Conservation (phyloP, 2,888 invertebrate genomes). For the Mimas tiliae region DNA sequence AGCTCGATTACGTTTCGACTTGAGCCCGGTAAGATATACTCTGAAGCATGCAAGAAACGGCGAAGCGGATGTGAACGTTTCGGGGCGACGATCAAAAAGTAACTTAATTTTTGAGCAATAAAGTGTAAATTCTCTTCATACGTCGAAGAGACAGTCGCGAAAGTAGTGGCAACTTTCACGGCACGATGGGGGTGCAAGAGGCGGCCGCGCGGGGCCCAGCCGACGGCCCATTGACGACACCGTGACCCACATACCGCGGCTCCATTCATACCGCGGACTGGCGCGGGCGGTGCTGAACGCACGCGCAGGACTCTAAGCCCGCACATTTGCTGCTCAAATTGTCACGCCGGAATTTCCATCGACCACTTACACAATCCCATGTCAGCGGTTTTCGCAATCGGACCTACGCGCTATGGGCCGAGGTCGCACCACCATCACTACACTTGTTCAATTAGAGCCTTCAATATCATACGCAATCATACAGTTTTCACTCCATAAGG, state of each 20-base stretch:
- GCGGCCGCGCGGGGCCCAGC: slow-evolving; percentile 74
- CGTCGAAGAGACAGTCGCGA: slow-evolving; percentile 71
- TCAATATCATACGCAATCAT: slow-evolving; percentile 63
- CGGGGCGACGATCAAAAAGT: slow-evolving; percentile 65
- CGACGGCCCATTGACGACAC: slow-evolving; percentile 83
- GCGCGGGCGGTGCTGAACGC: slow-evolving; percentile 54
- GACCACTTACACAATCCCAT: slow-evolving; percentile 72
- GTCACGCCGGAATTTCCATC: slow-evolving; percentile 76
- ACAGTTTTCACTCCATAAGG: slow-evolving; percentile 38
- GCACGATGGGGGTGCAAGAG: slow-evolving; percentile 77
- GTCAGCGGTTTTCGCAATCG: slow-evolving; percentile 71
- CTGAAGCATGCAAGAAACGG: slow-evolving; percentile 71
- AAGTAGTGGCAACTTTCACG: slow-evolving; percentile 84
- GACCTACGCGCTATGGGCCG: slow-evolving; percentile 60
- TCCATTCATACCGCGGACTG: slow-evolving; percentile 82
- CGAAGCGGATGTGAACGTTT: slow-evolving; percentile 82
- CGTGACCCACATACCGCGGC: slow-evolving; percentile 82
- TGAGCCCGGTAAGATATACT: slow-evolving; percentile 58
- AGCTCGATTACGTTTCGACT: slow-evolving; percentile 38
- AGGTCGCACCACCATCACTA: slow-evolving; percentile 69
- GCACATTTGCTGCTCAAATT: slow-evolving; percentile 57
- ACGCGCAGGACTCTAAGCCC: slow-evolving; percentile 70
- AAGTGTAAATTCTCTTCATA: slow-evolving; percentile 70
- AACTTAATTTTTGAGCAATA: slow-evolving; percentile 72
- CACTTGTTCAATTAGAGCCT: slow-evolving; percentile 81